Evolutionary conservation across 2,113 vertebrate genomes (phyloP).

Genomic region (Eleginops maclovinus): DNA sequence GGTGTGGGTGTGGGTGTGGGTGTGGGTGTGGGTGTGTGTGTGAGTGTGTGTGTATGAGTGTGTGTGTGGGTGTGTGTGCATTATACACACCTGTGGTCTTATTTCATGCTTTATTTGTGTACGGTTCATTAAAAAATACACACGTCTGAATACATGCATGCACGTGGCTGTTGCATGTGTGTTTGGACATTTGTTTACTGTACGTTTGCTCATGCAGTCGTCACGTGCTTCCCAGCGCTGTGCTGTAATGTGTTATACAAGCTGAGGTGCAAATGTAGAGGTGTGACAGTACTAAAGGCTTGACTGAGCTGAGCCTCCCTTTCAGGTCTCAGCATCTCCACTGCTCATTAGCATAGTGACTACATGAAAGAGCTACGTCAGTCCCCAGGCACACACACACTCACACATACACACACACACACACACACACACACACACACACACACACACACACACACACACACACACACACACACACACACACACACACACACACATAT

Average conservation of each 20-base stretch:
- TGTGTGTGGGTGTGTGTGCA: not conserved
- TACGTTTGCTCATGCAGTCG: not conserved
- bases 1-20: too few relatives aligned
- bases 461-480: slow-evolving; percentile 26
- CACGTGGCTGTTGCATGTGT: not conserved
- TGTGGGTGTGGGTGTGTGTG: too few relatives aligned
- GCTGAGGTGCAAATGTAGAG: slow-evolving; percentile 53
- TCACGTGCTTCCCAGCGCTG: slow-evolving; percentile 3
- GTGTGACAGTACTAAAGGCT: slow-evolving; percentile 51
- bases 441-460: slow-evolving; percentile 13
- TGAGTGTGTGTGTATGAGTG: slow-evolving; percentile 6
- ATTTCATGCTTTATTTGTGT: not conserved
- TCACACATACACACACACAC: slow-evolving; percentile 9
- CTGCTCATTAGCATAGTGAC: slow-evolving; percentile 60
- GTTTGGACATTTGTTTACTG: not conserved
- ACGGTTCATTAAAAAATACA: not conserved
- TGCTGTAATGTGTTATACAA: slow-evolving; percentile 23
- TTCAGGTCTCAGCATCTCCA: slow-evolving; percentile 49
- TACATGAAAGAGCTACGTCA: slow-evolving; percentile 55
- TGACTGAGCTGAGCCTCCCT: slow-evolving; percentile 45
- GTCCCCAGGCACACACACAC: slow-evolving; percentile 11
- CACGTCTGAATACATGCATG: not conserved
- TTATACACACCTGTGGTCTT: not conserved
- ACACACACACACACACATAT: slow-evolving; percentile 19
- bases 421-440: slow-evolving; percentile 1